Evolutionary conservation across 2,888 invertebrate genomes (phyloP).

Genomic region (Drosophila aldrichi): DNA sequence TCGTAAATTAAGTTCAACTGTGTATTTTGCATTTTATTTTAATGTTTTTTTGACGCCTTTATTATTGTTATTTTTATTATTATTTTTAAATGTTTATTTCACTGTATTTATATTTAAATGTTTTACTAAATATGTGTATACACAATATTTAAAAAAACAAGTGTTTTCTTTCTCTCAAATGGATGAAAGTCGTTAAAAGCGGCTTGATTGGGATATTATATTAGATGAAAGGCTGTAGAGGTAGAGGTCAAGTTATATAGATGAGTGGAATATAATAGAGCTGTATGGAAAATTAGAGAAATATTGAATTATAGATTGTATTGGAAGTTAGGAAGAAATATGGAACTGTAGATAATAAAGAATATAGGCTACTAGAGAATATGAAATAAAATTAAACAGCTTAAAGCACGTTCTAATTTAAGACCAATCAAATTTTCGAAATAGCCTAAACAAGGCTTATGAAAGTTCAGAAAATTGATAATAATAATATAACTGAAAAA

Average conservation of each 20-base stretch:
- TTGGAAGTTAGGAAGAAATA: no score
- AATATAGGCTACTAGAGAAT: no score
- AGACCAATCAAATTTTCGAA: no score
- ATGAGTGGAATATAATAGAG: not conserved
- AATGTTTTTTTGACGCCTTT: slow-evolving; percentile 17
- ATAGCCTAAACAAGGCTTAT: no score
- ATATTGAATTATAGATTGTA: no score
- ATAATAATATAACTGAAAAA: no score
- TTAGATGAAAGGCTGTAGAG: not conserved
- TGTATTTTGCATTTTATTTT: slow-evolving; percentile 53
- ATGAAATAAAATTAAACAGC: no score
- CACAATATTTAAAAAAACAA: slow-evolving; percentile 14
- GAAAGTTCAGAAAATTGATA: no score
- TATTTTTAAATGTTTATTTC: not conserved
- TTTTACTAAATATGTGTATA: slow-evolving; percentile 18
- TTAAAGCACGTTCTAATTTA: no score
- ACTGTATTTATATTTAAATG: slow-evolving; percentile 1
- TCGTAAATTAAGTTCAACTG: slow-evolving; percentile 29
- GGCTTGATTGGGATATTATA: not conserved
- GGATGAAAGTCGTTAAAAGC: not conserved
- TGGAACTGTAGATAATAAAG: no score
- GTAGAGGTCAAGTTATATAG: not conserved
- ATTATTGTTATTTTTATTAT: not conserved
- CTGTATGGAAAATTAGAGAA: not conserved
- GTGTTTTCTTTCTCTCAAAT: slow-evolving; percentile 13